Conservation (phyloP, 2,888 invertebrate genomes). For the Monopis laevigella region DNA sequence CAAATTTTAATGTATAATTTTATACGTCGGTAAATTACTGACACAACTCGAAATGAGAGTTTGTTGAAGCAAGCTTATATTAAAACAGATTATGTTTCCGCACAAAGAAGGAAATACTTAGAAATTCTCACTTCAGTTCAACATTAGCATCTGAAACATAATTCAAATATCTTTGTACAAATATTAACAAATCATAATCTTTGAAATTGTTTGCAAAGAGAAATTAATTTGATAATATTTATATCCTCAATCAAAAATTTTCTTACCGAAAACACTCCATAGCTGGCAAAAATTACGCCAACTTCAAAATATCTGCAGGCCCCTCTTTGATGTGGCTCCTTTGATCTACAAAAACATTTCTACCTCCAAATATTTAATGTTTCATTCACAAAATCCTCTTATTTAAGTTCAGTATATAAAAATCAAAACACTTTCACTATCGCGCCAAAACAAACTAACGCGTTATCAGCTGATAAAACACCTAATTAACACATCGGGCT, state of each 20-base stretch:
- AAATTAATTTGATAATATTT: conserved; percentile 28
- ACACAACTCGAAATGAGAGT: too few relatives aligned
- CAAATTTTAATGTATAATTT: too few relatives aligned
- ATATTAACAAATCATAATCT: background rate
- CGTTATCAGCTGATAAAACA: conserved; percentile 20
- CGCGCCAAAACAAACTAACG: conserved; percentile 25
- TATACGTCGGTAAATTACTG: too few relatives aligned
- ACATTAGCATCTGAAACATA: too few relatives aligned
- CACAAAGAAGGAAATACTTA: too few relatives aligned
- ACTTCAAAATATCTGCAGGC: conserved; percentile 15
- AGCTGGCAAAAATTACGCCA: conserved; percentile 31
- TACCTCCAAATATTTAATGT: conserved; percentile 22
- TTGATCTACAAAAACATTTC: conserved; percentile 35
- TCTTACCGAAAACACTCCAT: conserved; percentile 53
- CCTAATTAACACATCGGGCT: conserved; percentile 9
- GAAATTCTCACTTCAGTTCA: too few relatives aligned
- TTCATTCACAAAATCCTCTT: conserved; percentile 29
- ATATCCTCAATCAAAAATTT: conserved; percentile 33
- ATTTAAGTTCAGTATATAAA: conserved; percentile 24
- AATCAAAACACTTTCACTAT: conserved; percentile 40
- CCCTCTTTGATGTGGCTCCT: conserved; percentile 22
- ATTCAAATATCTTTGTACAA: conserved; percentile 6
- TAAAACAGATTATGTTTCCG: too few relatives aligned
- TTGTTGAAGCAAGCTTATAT: too few relatives aligned
- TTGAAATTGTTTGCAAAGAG: conserved; percentile 7